Percentiles rank a stretch among this genome's conserved stretches.
These are phyloP conservation scores for Vespertilio murinus DNA, from an alignment of 2,797 vertebrate genomes.

Conservation along the genomic window DNA sequence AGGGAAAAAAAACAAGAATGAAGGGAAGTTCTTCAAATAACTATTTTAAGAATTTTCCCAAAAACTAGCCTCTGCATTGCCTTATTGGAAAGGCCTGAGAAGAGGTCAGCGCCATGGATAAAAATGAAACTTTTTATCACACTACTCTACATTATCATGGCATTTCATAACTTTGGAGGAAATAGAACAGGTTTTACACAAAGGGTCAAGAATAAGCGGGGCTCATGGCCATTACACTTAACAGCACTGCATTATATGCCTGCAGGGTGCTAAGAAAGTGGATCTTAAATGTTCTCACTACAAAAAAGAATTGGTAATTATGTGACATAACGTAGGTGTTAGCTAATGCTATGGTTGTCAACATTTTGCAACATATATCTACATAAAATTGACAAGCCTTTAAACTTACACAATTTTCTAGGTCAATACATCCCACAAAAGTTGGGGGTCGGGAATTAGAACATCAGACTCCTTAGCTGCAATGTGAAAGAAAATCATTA, in stretches of 20 bases:
- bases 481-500: background rate
- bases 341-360: background rate
- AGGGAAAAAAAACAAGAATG: background rate
- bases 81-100: background rate
- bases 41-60: background rate
- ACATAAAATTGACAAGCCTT: background rate
- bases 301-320: background rate
- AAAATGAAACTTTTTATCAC: background rate
- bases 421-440: background rate
- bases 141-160: background rate
- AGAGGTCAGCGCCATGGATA: background rate
- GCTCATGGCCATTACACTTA: background rate
- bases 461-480: background rate
- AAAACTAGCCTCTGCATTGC: background rate
- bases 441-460: background rate
- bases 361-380: background rate
- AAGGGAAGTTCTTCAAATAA: background rate
- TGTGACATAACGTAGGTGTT: background rate
- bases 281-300: background rate
- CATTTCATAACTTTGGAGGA: background rate
- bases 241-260: background rate
- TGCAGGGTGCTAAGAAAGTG: background rate
- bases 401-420: background rate
- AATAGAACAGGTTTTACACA: background rate
- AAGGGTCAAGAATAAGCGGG: background rate